Percentiles rank a stretch among this genome's conserved stretches.
These are phyloP conservation scores for Thalassarche chlororhynchos DNA, from an alignment of 2,113 vertebrate species.

Conservation along the genomic window DNA sequence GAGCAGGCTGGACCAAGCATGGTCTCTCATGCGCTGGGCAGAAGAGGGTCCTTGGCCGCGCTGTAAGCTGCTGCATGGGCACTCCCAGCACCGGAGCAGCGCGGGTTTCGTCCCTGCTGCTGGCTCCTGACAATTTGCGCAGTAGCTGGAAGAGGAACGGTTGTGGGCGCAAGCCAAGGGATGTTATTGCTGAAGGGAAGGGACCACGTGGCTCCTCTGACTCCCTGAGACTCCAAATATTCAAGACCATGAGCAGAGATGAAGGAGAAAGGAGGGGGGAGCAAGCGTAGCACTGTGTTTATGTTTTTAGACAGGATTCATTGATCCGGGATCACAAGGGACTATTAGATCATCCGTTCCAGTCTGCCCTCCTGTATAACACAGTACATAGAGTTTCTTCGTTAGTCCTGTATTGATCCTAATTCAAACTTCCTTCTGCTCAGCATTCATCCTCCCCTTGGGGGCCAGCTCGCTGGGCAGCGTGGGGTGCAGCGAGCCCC, in stretches of 20 bases:
- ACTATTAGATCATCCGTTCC: conserved; percentile 53
- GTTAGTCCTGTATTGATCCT: conserved; percentile 39
- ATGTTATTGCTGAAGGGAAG: neutral
- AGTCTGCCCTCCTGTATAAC: conserved; percentile 28
- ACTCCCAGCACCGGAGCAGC: neutral
- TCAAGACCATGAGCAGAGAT: neutral
- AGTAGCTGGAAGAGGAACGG: neutral
- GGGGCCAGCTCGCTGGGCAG: neutral
- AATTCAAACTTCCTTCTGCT: neutral
- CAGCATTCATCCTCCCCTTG: neutral
- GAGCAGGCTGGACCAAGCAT: neutral
- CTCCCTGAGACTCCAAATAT: neutral
- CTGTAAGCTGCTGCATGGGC: neutral
- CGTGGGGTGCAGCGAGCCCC: neutral
- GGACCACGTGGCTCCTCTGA: neutral
- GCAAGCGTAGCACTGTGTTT: neutral
- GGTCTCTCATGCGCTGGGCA: neutral
- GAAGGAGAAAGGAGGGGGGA: neutral
- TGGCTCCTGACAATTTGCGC: neutral
- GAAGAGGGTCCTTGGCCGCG: neutral
- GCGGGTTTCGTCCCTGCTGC: neutral
- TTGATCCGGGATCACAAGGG: conserved; percentile 49
- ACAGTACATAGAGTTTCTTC: conserved; percentile 35
- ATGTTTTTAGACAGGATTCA: conserved; percentile 60
- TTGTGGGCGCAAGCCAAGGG: neutral